Percentiles rank a stretch among this genome's conserved stretches.
Evolutionary conservation across 2,113 vertebrate species (phyloP).

Genomic region (Plectropomus leopardus): DNA sequence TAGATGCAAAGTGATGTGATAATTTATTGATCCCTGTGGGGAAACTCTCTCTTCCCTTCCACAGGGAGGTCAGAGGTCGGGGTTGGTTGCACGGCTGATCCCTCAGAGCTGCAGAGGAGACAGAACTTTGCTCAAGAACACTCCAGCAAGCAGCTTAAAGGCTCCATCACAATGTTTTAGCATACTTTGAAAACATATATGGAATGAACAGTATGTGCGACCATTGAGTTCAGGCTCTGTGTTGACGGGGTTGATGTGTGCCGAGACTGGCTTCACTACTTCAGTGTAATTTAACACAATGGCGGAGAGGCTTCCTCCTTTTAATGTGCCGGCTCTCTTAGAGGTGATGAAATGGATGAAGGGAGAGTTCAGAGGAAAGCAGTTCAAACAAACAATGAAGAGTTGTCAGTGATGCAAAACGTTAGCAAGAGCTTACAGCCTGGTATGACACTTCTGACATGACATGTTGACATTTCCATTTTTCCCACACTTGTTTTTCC

Average conservation of each 20-base stretch:
- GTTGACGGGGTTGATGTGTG: constrained; percentile 31
- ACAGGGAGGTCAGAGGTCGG: constrained; percentile 45
- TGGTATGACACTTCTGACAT: not conserved
- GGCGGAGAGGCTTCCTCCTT: not conserved
- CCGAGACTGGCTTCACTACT: constrained; percentile 23
- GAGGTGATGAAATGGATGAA: constrained; percentile 61
- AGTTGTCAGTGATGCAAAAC: constrained; percentile 58
- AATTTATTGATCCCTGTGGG: constrained; percentile 47
- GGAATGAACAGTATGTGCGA: constrained; percentile 22
- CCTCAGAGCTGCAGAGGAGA: not conserved
- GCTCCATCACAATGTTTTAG: not conserved
- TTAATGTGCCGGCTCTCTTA: constrained; percentile 36
- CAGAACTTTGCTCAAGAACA: not conserved
- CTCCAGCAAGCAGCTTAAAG: not conserved
- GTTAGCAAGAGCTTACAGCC: constrained; percentile 34
- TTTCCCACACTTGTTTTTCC: not conserved
- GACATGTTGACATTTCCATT: not conserved
- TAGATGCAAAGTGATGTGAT: constrained; percentile 41
- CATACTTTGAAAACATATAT: not conserved
- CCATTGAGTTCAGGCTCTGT: constrained; percentile 1
- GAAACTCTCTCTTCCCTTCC: constrained; percentile 24
- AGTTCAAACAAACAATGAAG: constrained; percentile 59
- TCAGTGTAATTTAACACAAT: constrained; percentile 45
- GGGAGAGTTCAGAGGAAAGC: constrained; percentile 44
- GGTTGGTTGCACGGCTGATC: not conserved